Evolutionary conservation across 2,797 vertebrate genomes (phyloP).

Genomic region (Streptopelia turtur): DNA sequence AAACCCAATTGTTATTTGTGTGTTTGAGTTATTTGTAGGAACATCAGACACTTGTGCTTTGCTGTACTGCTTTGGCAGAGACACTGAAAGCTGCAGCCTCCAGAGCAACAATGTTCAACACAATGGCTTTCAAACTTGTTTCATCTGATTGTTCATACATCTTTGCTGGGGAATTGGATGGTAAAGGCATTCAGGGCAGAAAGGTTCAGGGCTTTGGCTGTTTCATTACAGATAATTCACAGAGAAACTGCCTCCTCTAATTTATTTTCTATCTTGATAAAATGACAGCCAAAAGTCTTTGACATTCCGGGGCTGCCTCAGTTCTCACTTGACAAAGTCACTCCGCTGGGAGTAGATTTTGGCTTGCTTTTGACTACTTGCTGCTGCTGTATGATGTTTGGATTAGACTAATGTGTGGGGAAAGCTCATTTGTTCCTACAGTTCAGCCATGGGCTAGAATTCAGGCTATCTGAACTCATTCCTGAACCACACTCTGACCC

Average conservation of each 20-base stretch:
- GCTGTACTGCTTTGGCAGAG: not conserved
- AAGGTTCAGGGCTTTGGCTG: slow-evolving; percentile 45
- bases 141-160: slow-evolving; percentile 43
- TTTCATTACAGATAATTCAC: slow-evolving; percentile 66
- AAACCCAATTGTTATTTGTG: not conserved
- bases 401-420: slow-evolving; percentile 15
- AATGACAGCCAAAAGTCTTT: slow-evolving; percentile 47
- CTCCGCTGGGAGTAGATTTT: slow-evolving; percentile 14
- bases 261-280: slow-evolving; percentile 62
- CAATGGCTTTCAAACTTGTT: slow-evolving; percentile 28
- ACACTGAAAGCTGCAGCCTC: not conserved
- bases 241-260: slow-evolving; percentile 43
- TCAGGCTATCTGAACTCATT: slow-evolving; percentile 13
- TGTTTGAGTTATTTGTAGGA: not conserved
- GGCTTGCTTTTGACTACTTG: slow-evolving; percentile 17
- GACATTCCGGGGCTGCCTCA: slow-evolving; percentile 21
- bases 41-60: slow-evolving; percentile 8
- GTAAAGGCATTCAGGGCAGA: slow-evolving; percentile 33
- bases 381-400: slow-evolving; percentile 6
- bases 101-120: not conserved
- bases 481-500: not conserved
- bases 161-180: slow-evolving; percentile 30
- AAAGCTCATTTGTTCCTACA: slow-evolving; percentile 30
- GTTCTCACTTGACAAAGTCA: slow-evolving; percentile 50
- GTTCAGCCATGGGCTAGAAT: not conserved